Evolutionary conservation across 2,888 invertebrate genomes (phyloP).

Genomic region (Scaeva pyrastri): DNA sequence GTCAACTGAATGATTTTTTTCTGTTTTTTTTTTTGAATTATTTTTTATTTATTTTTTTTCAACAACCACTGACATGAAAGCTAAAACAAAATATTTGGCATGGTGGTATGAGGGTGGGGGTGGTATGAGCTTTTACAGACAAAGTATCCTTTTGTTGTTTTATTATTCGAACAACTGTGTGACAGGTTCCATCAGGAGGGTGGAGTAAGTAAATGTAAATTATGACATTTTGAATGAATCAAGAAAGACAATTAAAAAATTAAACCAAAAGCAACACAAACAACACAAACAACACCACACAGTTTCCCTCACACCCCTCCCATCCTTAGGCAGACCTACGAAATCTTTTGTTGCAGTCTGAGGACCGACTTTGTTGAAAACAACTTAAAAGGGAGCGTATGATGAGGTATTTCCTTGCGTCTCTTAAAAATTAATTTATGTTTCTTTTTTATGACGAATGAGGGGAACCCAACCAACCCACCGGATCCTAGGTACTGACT

Average conservation of each 20-base stretch:
- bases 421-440: slow-evolving; percentile 44
- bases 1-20: slow-evolving; percentile 33
- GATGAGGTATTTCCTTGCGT: slow-evolving; percentile 11
- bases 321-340: not conserved
- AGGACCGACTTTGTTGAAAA: slow-evolving; percentile 32
- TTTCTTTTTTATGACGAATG: not conserved
- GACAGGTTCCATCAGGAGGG: not conserved
- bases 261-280: not conserved
- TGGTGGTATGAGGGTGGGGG: too few species aligned
- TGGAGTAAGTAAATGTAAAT: not conserved
- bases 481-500: slow-evolving; percentile 33
- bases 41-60: not conserved
- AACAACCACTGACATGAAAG: not conserved
- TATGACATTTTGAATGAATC: slow-evolving; percentile 45
- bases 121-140: not conserved
- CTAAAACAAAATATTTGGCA: not conserved
- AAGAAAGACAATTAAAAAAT: slow-evolving; percentile 41
- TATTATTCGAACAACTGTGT: not conserved
- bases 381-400: not conserved
- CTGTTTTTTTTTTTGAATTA: not conserved
- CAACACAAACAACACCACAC: not conserved
- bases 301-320: not conserved
- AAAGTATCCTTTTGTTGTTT: slow-evolving; percentile 35
- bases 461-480: too few species aligned
- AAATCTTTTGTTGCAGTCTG: slow-evolving; percentile 22